phyloP scores from a whole-genome alignment of 2,797 vertebrate genomes.

The Lithobates sylvaticus region DNA sequence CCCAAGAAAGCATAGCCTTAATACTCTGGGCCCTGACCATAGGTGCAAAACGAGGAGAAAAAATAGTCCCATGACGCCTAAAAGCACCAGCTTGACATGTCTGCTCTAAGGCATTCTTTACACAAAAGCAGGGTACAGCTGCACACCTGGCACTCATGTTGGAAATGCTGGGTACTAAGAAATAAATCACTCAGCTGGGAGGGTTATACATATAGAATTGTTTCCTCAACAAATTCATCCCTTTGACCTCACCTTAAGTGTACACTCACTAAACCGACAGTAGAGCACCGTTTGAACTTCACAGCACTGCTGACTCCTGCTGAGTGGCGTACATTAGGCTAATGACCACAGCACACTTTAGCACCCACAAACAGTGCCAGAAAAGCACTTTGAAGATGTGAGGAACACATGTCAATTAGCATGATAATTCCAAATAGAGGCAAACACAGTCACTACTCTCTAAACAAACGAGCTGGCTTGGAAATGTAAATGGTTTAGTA shows the following conservation, averaged over 20 bases:
- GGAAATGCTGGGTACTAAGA: not conserved
- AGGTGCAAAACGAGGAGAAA: not conserved
- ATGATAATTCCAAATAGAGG: constrained; percentile 62
- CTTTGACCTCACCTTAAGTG: not conserved
- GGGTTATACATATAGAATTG: not conserved
- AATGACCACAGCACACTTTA: constrained; percentile 49
- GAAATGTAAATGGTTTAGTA: constrained; percentile 28
- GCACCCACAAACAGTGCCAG: constrained; percentile 42
- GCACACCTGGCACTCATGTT: not conserved
- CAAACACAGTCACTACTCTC: constrained; percentile 6
- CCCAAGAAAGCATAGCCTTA: not conserved
- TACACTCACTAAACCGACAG: constrained; percentile 15
- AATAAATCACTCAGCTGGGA: not conserved
- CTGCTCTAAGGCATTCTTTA: not conserved
- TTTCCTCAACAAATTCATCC: not conserved
- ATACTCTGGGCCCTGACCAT: not conserved
- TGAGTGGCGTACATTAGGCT: constrained; percentile 40
- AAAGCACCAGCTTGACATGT: not conserved
- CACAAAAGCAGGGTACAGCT: not conserved
- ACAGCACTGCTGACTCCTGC: not conserved
- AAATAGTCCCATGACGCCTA: not conserved
- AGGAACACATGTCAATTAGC: constrained; percentile 46
- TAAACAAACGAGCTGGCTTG: not conserved
- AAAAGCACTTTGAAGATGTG: constrained; percentile 34
- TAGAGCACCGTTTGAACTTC: constrained; percentile 4